Evolutionary conservation across 2,113 vertebrate genomes (phyloP).

Genomic region (Neodon shergylaensis): DNA sequence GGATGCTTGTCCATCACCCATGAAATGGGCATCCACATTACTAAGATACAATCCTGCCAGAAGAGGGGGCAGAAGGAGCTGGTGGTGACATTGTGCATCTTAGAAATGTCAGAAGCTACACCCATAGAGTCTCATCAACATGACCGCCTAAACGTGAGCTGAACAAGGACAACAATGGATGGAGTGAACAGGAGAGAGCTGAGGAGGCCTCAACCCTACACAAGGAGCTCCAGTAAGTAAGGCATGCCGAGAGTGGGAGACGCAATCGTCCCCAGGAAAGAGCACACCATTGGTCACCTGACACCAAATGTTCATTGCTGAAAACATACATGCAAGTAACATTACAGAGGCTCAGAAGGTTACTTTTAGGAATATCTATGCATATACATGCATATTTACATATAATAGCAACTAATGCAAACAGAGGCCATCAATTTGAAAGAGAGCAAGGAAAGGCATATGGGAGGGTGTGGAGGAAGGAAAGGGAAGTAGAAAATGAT

Average conservation of each 20-base stretch:
- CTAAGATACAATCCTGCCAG: neutral
- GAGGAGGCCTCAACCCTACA: neutral
- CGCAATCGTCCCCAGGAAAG: fast-evolving
- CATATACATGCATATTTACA: no score
- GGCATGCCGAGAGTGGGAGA: neutral
- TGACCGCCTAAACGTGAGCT: neutral
- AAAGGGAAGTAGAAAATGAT: no score
- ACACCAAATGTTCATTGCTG: neutral
- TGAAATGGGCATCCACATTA: neutral
- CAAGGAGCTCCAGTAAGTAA: neutral
- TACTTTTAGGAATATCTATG: no score
- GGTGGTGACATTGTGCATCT: neutral
- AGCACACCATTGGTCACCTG: neutral
- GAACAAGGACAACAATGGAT: neutral
- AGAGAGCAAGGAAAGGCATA: no score
- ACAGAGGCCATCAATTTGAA: no score
- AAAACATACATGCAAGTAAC: neutral
- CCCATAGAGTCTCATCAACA: neutral
- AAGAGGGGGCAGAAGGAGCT: neutral
- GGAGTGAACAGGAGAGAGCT: no score
- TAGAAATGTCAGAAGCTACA: neutral
- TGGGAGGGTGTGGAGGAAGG: no score
- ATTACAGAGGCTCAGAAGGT: no score
- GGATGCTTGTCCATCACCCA: no score
- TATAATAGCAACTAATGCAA: no score